Base-by-base conservation (phyloP, 2,113 vertebrate species). In the Monopterus albus region DNA sequence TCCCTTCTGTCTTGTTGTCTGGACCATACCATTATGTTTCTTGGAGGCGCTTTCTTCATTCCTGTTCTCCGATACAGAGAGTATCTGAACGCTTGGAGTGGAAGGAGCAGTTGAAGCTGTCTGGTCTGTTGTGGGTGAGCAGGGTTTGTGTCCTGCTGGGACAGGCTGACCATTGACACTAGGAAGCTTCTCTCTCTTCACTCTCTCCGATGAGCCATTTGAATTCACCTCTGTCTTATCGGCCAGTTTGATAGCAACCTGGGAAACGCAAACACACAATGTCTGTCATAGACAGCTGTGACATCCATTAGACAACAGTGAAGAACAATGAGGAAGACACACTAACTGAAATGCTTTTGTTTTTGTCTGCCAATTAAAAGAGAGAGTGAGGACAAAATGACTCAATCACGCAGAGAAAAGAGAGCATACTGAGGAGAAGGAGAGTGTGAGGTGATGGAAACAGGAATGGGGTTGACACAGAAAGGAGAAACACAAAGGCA, bases 1-100 rank as follows among this genome's bases (percentile, higher is more conserved):
- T 39, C 92, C 82, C 91, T 95, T 96, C 80, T 85, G 81, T 93
- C 94, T 91, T 25, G 79, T 65, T n/a, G 79, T 72, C 35, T 84
- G 84, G n/a, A 79, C 93, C 94, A 84, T 92, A 91, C 89, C 92
- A 89, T 92, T 91, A 75, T 88, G 91, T 68, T 92, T 92, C 80
- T 92, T 75, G 1, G 89, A 77, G 85, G 83, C 81, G 43, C 90
- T 84, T 51, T 91, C 94, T 78, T 96, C 95, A 80, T 84, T 83
- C 77, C 82, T 87, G 57, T 67, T 69, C 66, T 88, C 89, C 10
- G 43, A 42, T 10, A 49, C 35, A 33, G 82, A 52, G 4, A 21
- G 35, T 12, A 53, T 38, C 33, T 82, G 78, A 52, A 26, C 40
- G 64, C 81, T 55, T 35, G 66, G n/a, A 13, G 65, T 52, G 47